Conservation (phyloP, 2,113 vertebrate species). For the Speoplatyrhinus poulsoni region DNA sequence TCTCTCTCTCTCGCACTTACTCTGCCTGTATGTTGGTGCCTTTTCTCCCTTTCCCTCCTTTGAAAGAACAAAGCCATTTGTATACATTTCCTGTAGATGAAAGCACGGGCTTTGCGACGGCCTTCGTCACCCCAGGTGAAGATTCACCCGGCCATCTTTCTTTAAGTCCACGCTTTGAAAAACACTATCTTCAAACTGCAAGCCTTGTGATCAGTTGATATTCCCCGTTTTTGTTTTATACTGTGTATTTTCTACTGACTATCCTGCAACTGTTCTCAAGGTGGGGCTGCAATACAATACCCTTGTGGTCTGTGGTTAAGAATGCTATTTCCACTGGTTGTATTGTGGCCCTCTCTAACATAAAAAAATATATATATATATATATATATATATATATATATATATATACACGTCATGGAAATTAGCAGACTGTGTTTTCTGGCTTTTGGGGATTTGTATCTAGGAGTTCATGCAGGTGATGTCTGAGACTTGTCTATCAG, state of each 20-base stretch:
- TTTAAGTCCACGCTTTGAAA: constrained; percentile 14
- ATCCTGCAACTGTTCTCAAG: too few species aligned
- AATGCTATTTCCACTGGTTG: too few species aligned
- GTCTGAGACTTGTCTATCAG: too few species aligned
- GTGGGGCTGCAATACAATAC: too few species aligned
- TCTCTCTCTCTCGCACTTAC: constrained; percentile 9
- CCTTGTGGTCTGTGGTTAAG: too few species aligned
- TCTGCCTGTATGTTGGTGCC: constrained; percentile 57
- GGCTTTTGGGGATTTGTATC: too few species aligned
- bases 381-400: too few species aligned
- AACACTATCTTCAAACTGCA: not conserved
- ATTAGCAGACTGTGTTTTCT: too few species aligned
- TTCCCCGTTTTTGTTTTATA: not conserved
- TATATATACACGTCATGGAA: too few species aligned
- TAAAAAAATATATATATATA: too few species aligned
- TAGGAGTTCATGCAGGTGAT: too few species aligned
- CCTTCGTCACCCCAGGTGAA: constrained; percentile 49
- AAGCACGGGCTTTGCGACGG: constrained; percentile 53
- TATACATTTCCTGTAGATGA: constrained; percentile 62
- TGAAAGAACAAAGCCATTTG: constrained; percentile 68
- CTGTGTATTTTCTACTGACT: not conserved
- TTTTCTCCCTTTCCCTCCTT: constrained; percentile 54
- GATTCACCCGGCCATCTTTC: constrained; percentile 24
- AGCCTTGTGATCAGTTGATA: not conserved
- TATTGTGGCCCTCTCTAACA: too few species aligned